Conservation (phyloP, 2,113 vertebrate species). For the Lucifuga dentata region DNA sequence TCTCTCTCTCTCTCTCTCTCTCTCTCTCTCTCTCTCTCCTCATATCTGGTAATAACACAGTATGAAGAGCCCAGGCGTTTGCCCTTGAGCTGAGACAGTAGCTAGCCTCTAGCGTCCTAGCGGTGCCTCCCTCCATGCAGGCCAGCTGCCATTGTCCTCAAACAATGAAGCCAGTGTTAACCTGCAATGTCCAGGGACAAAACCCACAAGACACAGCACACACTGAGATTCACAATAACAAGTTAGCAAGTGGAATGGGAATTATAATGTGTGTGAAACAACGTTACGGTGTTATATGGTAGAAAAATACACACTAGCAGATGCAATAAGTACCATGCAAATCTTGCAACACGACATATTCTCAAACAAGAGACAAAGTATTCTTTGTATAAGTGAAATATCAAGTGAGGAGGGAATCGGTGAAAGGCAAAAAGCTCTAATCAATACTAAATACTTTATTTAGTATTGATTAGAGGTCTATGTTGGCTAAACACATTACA, state of each 20-base stretch:
- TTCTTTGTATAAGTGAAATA: slow-evolving; percentile 85
- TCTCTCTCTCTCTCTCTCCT: neutral
- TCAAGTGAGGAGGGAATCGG: slow-evolving; percentile 83
- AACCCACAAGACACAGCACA: slow-evolving; percentile 46
- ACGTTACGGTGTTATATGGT: too few species aligned
- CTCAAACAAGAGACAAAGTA: slow-evolving; percentile 86
- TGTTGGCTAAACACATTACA: too few species aligned
- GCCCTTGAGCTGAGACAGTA: slow-evolving; percentile 17
- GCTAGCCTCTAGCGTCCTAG: slow-evolving; percentile 36
- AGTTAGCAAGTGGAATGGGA: neutral
- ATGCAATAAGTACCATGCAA: slow-evolving; percentile 89
- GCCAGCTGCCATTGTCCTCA: slow-evolving; percentile 66
- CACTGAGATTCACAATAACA: slow-evolving; percentile 36
- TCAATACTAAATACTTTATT: slow-evolving; percentile 86
- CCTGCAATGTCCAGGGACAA: slow-evolving; percentile 40
- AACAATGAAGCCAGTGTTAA: slow-evolving; percentile 75
- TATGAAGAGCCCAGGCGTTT: slow-evolving; percentile 13
- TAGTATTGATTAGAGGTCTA: too few species aligned
- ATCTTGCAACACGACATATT: slow-evolving; percentile 89
- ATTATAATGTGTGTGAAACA: slow-evolving; percentile 3
- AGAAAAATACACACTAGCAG: too few species aligned
- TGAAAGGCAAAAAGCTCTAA: slow-evolving; percentile 83
- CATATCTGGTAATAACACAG: slow-evolving; percentile 29
- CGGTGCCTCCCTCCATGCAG: slow-evolving; percentile 50
- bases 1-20: slow-evolving; percentile 6